Base-by-base conservation (phyloP, 2,113 vertebrate genomes). In the Actenoides hombroni region DNA sequence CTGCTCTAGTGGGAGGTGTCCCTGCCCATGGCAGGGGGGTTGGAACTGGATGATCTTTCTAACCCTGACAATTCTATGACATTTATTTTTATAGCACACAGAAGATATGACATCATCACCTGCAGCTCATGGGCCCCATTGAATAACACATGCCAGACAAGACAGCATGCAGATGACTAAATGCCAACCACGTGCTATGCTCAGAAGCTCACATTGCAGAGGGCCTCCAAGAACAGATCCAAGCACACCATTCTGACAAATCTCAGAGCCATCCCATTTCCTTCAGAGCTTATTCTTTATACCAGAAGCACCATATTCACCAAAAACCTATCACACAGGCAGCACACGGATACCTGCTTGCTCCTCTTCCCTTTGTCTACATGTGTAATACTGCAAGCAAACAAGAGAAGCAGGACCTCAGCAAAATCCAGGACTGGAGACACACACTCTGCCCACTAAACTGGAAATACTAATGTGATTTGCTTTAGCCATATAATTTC, bases 271-370 rank as follows among this genome's bases (percentile, higher is more conserved):
- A 70, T 25, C 19, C 16, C 15, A 6, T 31, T 16, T 4, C 10
- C 9, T 65, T 40, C 75, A 69, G 28, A 51, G 9, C 11, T 73
- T 40, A 21, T 51, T 37, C 46, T 49, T 69, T 26, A 60, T 16
- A 56, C 9, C 29, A 71, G 29, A 68, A 57, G 2, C 23, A n/a
- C 24, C 7, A 16, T 6, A 23, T 68, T 18, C 80, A 63, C 37
- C 49, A 37, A 42, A 54, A 64, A 2, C 33, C 7, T 33, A 2
- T 2, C 13, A 4, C 0, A 24, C 1, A 31, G 9, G 17, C 26
- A 71, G 53, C 54, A 71, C 29, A 61, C 25, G 54, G 24, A 42
- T 4, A 33, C 5, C 10, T 16, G 4, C 35, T 16, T n/a, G 17
- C 8, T 49, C 57, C 42, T 71, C 7, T 73, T 48, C 33, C 25